These are phyloP conservation scores for Ectobius pallidus DNA, from an alignment of 2,888 invertebrate genomes.

Conservation along the genomic window DNA sequence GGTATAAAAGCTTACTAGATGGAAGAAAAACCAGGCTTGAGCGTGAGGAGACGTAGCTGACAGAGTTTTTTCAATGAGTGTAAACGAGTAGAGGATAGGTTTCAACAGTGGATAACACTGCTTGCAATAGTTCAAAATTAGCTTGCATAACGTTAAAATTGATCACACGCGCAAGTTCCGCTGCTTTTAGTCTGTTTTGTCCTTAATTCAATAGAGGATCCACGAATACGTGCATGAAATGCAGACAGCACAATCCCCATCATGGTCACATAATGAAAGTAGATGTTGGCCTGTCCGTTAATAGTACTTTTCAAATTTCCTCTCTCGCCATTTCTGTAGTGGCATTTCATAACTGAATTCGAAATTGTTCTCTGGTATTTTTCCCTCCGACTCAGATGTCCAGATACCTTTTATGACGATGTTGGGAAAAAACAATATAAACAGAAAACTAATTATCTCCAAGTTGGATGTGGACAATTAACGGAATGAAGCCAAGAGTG, in stretches of 20 bases:
- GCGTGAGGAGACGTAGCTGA: too few relatives aligned
- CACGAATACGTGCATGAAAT: neutral
- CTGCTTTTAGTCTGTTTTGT: neutral
- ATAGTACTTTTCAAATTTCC: neutral
- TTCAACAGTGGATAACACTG: neutral
- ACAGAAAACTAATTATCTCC: too few relatives aligned
- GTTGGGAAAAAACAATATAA: too few relatives aligned
- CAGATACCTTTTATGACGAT: too few relatives aligned
- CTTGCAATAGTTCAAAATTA: neutral
- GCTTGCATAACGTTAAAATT: neutral
- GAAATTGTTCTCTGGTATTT: neutral
- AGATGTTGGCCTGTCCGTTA: neutral
- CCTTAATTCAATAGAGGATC: neutral
- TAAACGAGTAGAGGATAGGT: too few relatives aligned
- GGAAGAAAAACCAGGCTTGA: too few relatives aligned
- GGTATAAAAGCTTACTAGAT: too few relatives aligned
- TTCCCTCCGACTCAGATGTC: too few relatives aligned
- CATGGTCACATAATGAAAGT: neutral
- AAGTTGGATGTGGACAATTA: too few relatives aligned
- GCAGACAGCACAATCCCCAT: neutral
- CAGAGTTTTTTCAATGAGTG: too few relatives aligned
- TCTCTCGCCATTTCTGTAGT: neutral
- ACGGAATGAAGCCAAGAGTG: too few relatives aligned
- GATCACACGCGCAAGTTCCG: neutral
- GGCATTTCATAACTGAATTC: neutral